A percentile compares a stretch with the other conserved stretches of the same genome.
phyloP scores from a whole-genome alignment of 2,888 invertebrate genomes.

The Idaea aversata region DNA sequence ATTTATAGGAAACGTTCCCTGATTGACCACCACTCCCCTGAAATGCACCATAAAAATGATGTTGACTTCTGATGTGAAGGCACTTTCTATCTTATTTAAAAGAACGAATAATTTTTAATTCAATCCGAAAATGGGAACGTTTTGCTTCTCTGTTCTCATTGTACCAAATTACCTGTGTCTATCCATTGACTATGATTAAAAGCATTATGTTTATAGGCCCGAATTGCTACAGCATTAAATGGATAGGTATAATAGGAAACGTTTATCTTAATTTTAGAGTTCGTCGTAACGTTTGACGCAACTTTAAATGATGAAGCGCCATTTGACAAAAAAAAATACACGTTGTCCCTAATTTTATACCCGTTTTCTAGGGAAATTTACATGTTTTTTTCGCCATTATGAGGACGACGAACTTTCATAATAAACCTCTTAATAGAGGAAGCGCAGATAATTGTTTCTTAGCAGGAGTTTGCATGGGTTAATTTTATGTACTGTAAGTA shows the following conservation, averaged over 20 bases:
- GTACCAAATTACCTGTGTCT: slow-evolving; percentile 47
- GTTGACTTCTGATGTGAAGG: no score
- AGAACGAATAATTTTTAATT: no score
- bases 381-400: neutral
- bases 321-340: neutral
- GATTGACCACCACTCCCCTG: no score
- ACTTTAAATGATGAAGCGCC: slow-evolving; percentile 40
- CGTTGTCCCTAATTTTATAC: neutral
- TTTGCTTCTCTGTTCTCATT: slow-evolving; percentile 36
- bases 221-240: slow-evolving; percentile 70
- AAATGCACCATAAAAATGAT: no score
- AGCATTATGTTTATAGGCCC: slow-evolving; percentile 74
- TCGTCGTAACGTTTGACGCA: slow-evolving; percentile 72
- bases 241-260: slow-evolving; percentile 63
- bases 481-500: neutral
- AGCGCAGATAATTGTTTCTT: neutral
- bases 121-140: neutral
- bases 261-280: slow-evolving; percentile 74
- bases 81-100: no score
- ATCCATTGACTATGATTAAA: slow-evolving; percentile 63
- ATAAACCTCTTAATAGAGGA: neutral
- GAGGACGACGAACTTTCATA: neutral
- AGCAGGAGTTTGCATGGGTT: neutral
- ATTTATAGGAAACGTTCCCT: no score
- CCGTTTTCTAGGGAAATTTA: neutral